phyloP scores from a whole-genome alignment of 2,113 vertebrate genomes.

The Ia io region DNA sequence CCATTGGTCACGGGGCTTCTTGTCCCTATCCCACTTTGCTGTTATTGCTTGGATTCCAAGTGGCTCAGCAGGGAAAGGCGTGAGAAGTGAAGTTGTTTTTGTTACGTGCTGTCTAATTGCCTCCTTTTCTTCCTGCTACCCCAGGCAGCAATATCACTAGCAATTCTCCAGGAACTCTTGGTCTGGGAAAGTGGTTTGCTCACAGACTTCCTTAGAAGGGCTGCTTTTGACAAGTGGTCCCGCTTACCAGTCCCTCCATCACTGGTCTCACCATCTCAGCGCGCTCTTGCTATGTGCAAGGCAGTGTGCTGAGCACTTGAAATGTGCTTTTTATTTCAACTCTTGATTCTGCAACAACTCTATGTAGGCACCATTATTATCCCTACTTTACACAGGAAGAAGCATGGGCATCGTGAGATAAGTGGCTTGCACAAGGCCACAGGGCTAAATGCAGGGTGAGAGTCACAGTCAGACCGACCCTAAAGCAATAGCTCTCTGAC shows the following conservation, averaged over 20 bases:
- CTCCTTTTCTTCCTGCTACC: constrained; percentile 56
- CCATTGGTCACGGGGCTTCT: background rate
- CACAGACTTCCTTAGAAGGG: background rate
- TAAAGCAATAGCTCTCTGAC: background rate
- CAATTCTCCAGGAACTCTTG: constrained; percentile 34
- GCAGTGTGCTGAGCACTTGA: background rate
- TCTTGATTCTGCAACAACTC: background rate
- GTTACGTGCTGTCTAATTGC: constrained; percentile 60
- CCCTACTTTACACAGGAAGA: background rate
- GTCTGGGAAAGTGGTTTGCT: constrained; percentile 37
- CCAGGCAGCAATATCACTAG: constrained; percentile 56
- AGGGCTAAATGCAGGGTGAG: background rate
- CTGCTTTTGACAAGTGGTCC: constrained; percentile 18
- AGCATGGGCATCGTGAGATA: background rate
- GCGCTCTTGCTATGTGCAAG: background rate
- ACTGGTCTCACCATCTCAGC: background rate
- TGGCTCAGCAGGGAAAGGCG: constrained; percentile 70
- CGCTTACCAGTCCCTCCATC: background rate
- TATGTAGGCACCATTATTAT: background rate
- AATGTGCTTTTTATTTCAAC: background rate
- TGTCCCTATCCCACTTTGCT: constrained; percentile 30
- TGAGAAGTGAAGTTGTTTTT: constrained; percentile 74
- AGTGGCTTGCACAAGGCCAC: background rate
- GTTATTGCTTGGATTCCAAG: constrained; percentile 71
- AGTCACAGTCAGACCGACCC: background rate